Evolutionary conservation across 2,797 vertebrate genomes (phyloP), one percentile per base, ranked within the genome.

Genomic region (Phaenicophaeus curvirostris): DNA sequence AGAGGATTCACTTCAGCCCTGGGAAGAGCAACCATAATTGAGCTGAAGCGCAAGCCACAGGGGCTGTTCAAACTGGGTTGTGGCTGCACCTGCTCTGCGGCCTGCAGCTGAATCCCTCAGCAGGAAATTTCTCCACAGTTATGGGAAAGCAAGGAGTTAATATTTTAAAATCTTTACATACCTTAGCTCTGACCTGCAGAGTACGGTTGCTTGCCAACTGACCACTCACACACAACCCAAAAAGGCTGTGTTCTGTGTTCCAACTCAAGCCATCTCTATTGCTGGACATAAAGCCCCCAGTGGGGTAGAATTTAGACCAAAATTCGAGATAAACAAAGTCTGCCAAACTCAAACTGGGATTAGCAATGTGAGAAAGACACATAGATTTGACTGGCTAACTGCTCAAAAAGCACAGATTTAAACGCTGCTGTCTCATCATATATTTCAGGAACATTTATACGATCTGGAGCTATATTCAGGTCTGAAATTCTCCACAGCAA

Each of bases 401-500:
- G 13, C 39, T 50, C 33, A 35, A 24, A 59, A 92, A 59, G 16
- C 71, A 67, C 19, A 18, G 35, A 54, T 19, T 48, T 31, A 53
- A 13, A 30, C 11, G 10, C 7, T 5, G 1, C 63, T 77, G 28
- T 23, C 11, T 61, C 19, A 63, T 41, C 13, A 10, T 4, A 6
- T 0, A 2, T 57, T 62, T 93, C 57, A 48, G 61, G 41, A 54
- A 15, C 1, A 0, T 48, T 61, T 66, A 31, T 71, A 53, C 48
- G 13, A 46, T 18, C 0, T 0, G 33, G 42, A 69, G 20, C 5
- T 51, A 7, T 19, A 46, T 3, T 12, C 59, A 67, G 31, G 15
- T 23, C 41, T 72, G 19, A 94, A 89, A 65, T 27, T 37, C 87
- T 30, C n/a, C 30, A 6, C 7, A 21, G 17, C 13, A 46, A 83